Percentiles rank a stretch among this genome's conserved stretches.
Evolutionary conservation across 2,888 invertebrate genomes (phyloP).

Genomic region (Drosophila rellima): DNA sequence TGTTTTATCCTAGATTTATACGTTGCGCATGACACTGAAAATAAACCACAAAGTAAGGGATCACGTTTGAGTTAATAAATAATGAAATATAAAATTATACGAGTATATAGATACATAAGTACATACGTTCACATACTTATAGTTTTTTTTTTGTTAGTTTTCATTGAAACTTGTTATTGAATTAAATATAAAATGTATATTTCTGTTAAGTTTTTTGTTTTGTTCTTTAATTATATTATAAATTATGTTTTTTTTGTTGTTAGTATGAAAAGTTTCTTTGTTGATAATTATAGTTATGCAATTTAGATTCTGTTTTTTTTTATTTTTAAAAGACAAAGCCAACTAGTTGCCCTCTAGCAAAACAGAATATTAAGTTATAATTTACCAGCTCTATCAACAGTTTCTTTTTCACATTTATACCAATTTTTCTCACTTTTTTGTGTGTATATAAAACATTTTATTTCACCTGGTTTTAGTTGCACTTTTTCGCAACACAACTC

Average conservation of each 20-base stretch:
- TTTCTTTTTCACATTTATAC: not conserved
- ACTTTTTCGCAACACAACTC: constrained; percentile 46
- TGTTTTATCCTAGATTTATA: not conserved
- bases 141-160: too few relatives aligned
- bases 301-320: not conserved
- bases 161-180: too few relatives aligned
- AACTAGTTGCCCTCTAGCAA: too few relatives aligned
- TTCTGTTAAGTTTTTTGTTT: too few relatives aligned
- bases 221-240: not conserved
- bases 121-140: too few relatives aligned
- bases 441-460: constrained; percentile 53
- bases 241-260: not conserved
- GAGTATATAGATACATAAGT: too few relatives aligned
- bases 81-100: too few relatives aligned
- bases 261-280: not conserved
- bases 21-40: not conserved
- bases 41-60: not conserved
- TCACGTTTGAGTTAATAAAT: not conserved
- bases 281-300: not conserved
- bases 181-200: too few relatives aligned
- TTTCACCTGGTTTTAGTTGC: constrained; percentile 70
- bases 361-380: constrained; percentile 56
- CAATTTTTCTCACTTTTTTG: not conserved
- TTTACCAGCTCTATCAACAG: constrained; percentile 43
- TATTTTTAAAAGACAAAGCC: too few relatives aligned